These are phyloP conservation scores for Acronicta leporina DNA, from an alignment of 2,888 invertebrate genomes.

Conservation along the genomic window DNA sequence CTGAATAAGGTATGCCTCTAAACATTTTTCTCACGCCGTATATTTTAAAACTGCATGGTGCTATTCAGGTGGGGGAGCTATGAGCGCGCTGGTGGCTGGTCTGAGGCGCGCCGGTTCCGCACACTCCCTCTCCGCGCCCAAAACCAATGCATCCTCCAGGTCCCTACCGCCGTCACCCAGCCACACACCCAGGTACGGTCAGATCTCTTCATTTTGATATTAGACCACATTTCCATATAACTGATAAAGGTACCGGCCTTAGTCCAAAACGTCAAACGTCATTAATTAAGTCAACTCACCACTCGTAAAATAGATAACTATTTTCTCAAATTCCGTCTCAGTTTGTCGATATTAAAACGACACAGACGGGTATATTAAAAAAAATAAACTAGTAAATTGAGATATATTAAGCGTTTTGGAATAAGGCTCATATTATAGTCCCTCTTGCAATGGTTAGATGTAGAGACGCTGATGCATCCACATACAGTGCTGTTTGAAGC, in stretches of 20 bases:
- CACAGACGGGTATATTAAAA: neutral
- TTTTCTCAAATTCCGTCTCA: too few relatives aligned
- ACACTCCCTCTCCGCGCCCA: slow-evolving; percentile 84
- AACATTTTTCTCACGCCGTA: neutral
- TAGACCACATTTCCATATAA: neutral
- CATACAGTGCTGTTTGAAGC: slow-evolving; percentile 15
- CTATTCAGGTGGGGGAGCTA: slow-evolving; percentile 77
- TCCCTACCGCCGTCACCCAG: slow-evolving; percentile 94
- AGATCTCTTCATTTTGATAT: neutral
- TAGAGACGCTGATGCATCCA: slow-evolving; percentile 21
- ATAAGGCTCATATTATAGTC: neutral
- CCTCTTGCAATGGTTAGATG: neutral
- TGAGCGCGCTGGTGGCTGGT: slow-evolving; percentile 85
- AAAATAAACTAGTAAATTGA: too few relatives aligned
- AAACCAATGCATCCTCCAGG: slow-evolving; percentile 88
- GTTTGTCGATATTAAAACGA: neutral
- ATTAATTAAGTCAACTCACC: too few relatives aligned
- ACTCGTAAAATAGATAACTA: too few relatives aligned
- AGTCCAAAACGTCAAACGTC: too few relatives aligned
- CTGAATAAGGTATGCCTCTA: too few relatives aligned
- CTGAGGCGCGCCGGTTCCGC: slow-evolving; percentile 86
- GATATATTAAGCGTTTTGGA: too few relatives aligned
- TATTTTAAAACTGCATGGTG: slow-evolving; percentile 9
- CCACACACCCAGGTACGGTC: slow-evolving; percentile 90
- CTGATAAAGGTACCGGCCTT: neutral